Evolutionary conservation across 2,113 vertebrate species (phyloP).

Genomic region (Grantiella picta): DNA sequence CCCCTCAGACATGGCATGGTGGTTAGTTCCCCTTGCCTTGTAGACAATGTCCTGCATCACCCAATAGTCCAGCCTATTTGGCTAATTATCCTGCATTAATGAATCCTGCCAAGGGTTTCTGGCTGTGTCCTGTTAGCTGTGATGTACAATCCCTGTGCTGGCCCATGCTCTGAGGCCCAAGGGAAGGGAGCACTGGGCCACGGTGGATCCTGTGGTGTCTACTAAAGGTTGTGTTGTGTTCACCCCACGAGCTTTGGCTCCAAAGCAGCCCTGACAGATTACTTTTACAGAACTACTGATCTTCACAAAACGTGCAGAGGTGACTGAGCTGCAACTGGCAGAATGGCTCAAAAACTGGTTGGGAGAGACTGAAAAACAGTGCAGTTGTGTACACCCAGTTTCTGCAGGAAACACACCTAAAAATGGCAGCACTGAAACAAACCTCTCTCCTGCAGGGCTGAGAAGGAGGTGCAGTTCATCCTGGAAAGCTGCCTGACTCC

Average conservation of each 20-base stretch:
- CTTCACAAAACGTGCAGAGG: background rate
- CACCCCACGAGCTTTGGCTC: background rate
- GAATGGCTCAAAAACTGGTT: background rate
- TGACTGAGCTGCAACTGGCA: background rate
- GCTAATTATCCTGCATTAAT: background rate
- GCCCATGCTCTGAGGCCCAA: fast-evolving
- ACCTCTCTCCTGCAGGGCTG: background rate
- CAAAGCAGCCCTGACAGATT: background rate
- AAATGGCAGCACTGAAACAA: background rate
- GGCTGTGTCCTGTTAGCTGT: background rate
- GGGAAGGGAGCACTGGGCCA: background rate
- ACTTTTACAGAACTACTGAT: background rate
- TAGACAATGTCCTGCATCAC: background rate
- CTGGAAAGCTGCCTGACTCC: background rate
- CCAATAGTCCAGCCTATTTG: background rate
- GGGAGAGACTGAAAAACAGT: background rate
- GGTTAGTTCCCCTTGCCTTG: background rate
- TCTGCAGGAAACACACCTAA: background rate
- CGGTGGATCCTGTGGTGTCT: background rate
- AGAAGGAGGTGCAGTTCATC: background rate
- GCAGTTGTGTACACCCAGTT: background rate
- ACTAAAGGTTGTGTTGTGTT: background rate
- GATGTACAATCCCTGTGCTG: background rate
- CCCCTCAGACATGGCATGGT: fast-evolving
- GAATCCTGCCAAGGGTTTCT: background rate